Conservation (phyloP, 2,113 vertebrate genomes). For the Corapipo altera region DNA sequence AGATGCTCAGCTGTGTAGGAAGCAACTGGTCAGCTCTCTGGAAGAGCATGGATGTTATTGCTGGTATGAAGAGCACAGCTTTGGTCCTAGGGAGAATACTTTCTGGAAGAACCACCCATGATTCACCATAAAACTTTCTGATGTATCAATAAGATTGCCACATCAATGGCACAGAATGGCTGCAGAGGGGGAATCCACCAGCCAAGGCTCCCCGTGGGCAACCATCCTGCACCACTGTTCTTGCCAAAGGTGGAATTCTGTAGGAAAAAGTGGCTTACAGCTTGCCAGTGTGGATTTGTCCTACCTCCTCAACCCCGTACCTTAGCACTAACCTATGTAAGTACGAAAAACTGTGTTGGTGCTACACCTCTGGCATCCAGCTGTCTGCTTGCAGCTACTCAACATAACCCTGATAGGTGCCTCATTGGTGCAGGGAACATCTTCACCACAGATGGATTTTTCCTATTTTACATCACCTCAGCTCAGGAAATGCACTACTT, state of each 20-base stretch:
- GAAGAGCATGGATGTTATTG: background rate
- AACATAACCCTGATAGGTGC: background rate
- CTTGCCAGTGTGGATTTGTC: background rate
- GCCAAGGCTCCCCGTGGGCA: background rate
- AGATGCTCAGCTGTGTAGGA: background rate
- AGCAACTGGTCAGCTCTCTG: background rate
- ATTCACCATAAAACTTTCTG: background rate
- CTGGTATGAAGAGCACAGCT: background rate
- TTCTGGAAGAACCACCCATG: background rate
- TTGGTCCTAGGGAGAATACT: background rate
- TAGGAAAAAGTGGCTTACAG: background rate
- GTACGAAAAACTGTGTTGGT: background rate
- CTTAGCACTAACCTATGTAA: background rate
- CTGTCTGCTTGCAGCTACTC: background rate
- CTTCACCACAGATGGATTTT: background rate
- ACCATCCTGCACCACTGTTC: background rate
- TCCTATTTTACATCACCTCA: background rate
- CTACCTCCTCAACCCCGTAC: background rate
- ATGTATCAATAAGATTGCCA: background rate
- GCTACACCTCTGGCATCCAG: background rate
- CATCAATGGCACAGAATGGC: background rate
- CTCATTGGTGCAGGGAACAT: fast-evolving
- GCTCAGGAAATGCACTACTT: background rate
- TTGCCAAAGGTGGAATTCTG: background rate
- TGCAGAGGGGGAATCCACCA: fast-evolving